Base-by-base conservation (phyloP, 2,797 vertebrate species). In the Geotrypetes seraphini region DNA sequence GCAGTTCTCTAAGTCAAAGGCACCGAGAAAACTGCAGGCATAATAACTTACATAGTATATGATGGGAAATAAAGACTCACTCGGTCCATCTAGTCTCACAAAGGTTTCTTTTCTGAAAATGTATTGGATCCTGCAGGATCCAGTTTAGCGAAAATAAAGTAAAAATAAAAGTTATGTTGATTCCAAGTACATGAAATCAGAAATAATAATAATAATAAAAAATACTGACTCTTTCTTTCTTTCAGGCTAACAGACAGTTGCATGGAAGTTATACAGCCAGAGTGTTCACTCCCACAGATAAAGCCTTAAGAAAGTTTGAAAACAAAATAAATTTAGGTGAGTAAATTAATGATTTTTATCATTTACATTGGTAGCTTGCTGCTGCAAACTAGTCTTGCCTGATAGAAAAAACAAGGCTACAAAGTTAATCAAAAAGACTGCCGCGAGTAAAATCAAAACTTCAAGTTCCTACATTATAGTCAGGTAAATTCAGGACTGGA, bases 321-420 rank as follows among this genome's bases (percentile, higher is more conserved):
- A 77, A 95, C 68, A 98, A 91, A 78, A 96, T 97, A 58, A 91
- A 91, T 70, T 76, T 96, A 36, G 91, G 94, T 97, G 71, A 83
- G 80, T 66, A 41, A 31, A 3, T 33, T 20, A 42, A 36, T 20
- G 16, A 7, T 13, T 7, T 12, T 16, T 13, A 10, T 10, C 8
- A 9, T 33, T 8, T 16, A 12, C 6, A 25, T n/a, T 19, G n/a
- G 8, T 9, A 10, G 10, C 14, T 27, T 40, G 7, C 8, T 39
- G 7, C 12, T 5, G 2, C 10, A 18, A 24, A 4, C 1, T 39
- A 19, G 7, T 19, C 4, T 24, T 36, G 8, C 32, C 6, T 9
- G 17, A 31, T 5, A 37, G 21, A 24, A n/a, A n/a, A n/a, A n/a
- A n/a, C n/a, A n/a, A n/a, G n/a, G n/a, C n/a, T n/a, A n/a, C n/a